Base-by-base conservation (phyloP, 1,140 invertebrate genomes). In the Macrosteles quadrilineatus region DNA sequence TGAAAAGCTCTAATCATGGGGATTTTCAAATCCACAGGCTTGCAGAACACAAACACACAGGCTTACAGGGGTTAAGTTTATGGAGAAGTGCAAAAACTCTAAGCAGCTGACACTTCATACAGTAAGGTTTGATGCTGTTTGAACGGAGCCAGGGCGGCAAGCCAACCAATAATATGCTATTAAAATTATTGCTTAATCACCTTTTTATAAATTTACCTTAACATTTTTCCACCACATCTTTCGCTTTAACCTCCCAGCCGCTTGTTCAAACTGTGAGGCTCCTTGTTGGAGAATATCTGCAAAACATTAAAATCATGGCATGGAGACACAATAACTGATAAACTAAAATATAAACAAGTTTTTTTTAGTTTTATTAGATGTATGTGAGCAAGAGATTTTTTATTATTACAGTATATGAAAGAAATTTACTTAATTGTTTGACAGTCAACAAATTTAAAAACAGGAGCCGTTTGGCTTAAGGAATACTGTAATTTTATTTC, bases 221-320 rank as follows among this genome's bases (percentile, higher is more conserved):
- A 96, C 86, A 85, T 98, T 98, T 85, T 98, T 96, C 88, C 97
- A 88, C 97, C 97, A 98, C 83, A 96, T 98, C 86, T 98, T 98
- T 83, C 95, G 89, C 86, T 98, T 98, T 76, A 98, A 85, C 83
- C 97, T 97, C 55, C 95, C 95, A 77, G 97, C 96, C 80, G 96
- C 95, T 74, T 97, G 95, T 84, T 98, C 97, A 83, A 98, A 98
- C 79, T 98, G 96, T 77, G 95, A 97, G 70, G 96, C 97, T 70
- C 96, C 96, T 81, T 97, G 94, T 79, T 98, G 95, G 59, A 98
- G 84, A 74, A 93, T 94, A 88, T 97, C 95, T 93, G 81, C 68
- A 64, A 40, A n/a, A n/a, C n/a, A n/a, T n/a, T n/a, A n/a, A n/a
- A n/a, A n/a, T n/a, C n/a, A n/a, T n/a, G n/a, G n/a, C n/a, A n/a